Evolutionary conservation across 2,113 vertebrate species (phyloP).

Genomic region (Sarotherodon lohbergeri): DNA sequence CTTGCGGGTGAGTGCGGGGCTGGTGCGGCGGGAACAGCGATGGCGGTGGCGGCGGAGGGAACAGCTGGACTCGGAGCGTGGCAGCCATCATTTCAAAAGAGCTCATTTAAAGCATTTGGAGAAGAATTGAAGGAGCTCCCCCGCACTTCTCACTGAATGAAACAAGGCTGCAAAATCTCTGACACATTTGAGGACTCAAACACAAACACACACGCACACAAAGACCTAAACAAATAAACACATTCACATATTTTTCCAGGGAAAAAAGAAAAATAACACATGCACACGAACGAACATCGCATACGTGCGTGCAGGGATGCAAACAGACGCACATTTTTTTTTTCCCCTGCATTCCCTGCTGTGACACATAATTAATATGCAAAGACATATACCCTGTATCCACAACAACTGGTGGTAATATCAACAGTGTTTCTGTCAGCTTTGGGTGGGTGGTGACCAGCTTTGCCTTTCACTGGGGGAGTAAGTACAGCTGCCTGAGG

Average conservation of each 20-base stretch:
- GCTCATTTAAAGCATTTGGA: conserved; percentile 58
- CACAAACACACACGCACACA: conserved; percentile 54
- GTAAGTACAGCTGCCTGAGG: conserved; percentile 45
- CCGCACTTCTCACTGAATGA: conserved; percentile 69
- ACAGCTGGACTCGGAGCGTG: conserved; percentile 54
- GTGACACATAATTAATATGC: conserved; percentile 57
- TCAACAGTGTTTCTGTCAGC: conserved; percentile 55
- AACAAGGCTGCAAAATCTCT: conserved; percentile 57
- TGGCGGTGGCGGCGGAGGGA: conserved; percentile 11
- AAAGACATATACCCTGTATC: conserved; percentile 51
- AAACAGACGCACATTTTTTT: conserved; percentile 4
- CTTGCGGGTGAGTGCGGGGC: conserved; percentile 58
- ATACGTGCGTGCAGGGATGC: neutral
- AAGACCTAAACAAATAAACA: conserved; percentile 59
- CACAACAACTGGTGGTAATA: conserved; percentile 65
- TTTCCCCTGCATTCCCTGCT: conserved; percentile 25
- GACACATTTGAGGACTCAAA: conserved; percentile 50
- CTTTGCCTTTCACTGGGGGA: conserved; percentile 64
- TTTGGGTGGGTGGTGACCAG: conserved; percentile 66
- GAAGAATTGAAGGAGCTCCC: conserved; percentile 63
- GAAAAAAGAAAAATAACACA: neutral
- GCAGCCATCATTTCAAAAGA: conserved; percentile 52
- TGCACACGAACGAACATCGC: neutral
- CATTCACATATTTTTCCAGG: conserved; percentile 25
- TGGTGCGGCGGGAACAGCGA: conserved; percentile 16